Evolutionary conservation across 2,888 invertebrate genomes (phyloP), one percentile per base, ranked within the genome.

Genomic region (Cylloceria caligata): DNA sequence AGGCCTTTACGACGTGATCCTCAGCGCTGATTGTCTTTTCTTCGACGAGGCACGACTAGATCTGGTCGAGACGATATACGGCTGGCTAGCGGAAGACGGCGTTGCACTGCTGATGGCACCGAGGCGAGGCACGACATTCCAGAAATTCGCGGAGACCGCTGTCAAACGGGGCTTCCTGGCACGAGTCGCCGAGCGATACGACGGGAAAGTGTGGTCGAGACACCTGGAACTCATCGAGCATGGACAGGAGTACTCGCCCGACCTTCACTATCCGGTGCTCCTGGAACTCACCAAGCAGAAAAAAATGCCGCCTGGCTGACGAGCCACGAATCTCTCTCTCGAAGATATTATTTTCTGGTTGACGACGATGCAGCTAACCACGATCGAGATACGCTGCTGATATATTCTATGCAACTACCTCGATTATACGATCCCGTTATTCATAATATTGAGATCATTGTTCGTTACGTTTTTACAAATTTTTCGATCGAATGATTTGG

Each of bases 1-100:
- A 57, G 93, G 92, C 9, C 93, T 94, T 80, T 97, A 95, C 92
- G 96, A 97, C 92, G 93, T 95, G 64, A 95, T 97, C 67, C 93
- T 97, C 9, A 96, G 96, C 89, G 97, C 97, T 1, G 97, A 97
- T 92, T 97, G 96, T 90, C 92, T 96, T 79, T 97, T 96, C 93
- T 96, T 96, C 90, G 96, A 96, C 89, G 96, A 96, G 77, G 95
- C 95, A 0, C 94, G 96, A 57, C 92, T 94, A 34, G 95, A 95
- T 84, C 93, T 96, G 83, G 95, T 96, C 42, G 94, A 95, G 83
- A 95, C 96, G 71, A 95, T 96, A 84, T 95, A 95, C 94, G 94
- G 94, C 82, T 94, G 94, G 89, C 91, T 96, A 86, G 93, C 94
- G 13, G 92, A 93, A 19, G 92, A 93, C 88, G 97, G 97, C 0